Evolutionary conservation across 2,113 vertebrate species (phyloP).

Genomic region (Terrapene triunguis): DNA sequence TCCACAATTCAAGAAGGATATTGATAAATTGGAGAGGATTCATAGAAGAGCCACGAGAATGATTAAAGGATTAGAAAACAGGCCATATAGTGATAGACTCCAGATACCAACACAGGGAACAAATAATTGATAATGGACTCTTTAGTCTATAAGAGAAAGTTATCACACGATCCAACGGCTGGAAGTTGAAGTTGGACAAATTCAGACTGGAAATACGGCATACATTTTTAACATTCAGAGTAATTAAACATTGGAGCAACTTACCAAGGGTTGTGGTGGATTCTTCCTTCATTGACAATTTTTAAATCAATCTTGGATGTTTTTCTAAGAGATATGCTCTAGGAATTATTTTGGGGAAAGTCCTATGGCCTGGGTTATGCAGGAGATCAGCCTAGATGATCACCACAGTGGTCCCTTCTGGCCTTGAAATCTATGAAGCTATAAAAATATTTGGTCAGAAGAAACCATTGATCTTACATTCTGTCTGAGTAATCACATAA

Average conservation of each 20-base stretch:
- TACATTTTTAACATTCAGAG: not conserved
- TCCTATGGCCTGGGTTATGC: not conserved
- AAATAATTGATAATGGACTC: not conserved
- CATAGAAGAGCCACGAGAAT: not conserved
- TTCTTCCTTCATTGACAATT: not conserved
- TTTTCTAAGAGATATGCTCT: not conserved
- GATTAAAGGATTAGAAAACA: not conserved
- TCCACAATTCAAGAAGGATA: not conserved
- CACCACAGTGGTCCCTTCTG: not conserved
- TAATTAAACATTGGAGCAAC: not conserved
- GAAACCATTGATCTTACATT: conserved; percentile 68
- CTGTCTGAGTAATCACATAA: conserved; percentile 67
- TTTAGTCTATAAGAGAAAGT: not conserved
- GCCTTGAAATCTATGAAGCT: not conserved
- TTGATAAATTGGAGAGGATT: not conserved
- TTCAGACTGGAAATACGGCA: not conserved
- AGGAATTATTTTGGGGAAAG: not conserved
- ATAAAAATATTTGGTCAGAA: conserved; percentile 65
- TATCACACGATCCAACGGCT: not conserved
- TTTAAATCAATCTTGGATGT: not conserved
- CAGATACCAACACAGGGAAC: not conserved
- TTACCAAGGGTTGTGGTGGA: not conserved
- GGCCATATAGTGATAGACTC: not conserved
- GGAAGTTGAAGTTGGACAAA: not conserved
- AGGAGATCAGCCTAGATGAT: not conserved